phyloP scores from a whole-genome alignment of 2,888 invertebrate genomes.

The Chorisops tibialis region DNA sequence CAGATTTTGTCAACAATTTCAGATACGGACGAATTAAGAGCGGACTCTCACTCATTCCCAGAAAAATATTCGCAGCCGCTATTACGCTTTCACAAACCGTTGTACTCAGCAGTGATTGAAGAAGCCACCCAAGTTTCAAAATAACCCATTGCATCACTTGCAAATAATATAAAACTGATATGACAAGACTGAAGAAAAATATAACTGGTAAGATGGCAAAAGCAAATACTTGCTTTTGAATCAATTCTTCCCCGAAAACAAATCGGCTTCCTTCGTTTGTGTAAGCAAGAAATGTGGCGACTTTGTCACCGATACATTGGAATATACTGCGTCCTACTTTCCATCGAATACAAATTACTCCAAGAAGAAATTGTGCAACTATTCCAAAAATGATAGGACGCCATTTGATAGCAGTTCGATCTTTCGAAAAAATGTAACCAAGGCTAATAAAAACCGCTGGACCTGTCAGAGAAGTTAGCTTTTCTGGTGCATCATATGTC shows the following conservation, averaged over 20 bases:
- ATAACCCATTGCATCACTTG: slow-evolving; percentile 87
- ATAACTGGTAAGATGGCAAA: slow-evolving; percentile 89
- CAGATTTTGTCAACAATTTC: slow-evolving; percentile 76
- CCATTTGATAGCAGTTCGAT: slow-evolving; percentile 68
- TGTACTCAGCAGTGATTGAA: slow-evolving; percentile 73
- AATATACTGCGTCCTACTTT: slow-evolving; percentile 66
- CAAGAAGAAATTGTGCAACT: slow-evolving; percentile 78
- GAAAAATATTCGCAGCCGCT: slow-evolving; percentile 88
- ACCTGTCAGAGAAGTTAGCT: slow-evolving; percentile 69
- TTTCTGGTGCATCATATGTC: slow-evolving; percentile 56
- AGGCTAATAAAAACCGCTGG: slow-evolving; percentile 60
- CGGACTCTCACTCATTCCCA: slow-evolving; percentile 91
- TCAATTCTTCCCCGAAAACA: slow-evolving; percentile 72
- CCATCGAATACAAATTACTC: slow-evolving; percentile 83
- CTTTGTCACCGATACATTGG: slow-evolving; percentile 60
- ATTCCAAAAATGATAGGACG: slow-evolving; percentile 76
- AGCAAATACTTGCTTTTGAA: slow-evolving; percentile 68
- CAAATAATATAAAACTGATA: slow-evolving; percentile 83
- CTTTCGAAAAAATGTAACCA: slow-evolving; percentile 63
- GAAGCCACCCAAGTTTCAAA: slow-evolving; percentile 71
- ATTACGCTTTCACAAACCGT: slow-evolving; percentile 94
- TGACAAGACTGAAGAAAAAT: slow-evolving; percentile 89
- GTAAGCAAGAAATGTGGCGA: slow-evolving; percentile 74
- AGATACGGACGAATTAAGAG: slow-evolving; percentile 86
- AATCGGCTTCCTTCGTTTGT: slow-evolving; percentile 78